Percentiles rank a stretch among this genome's conserved stretches.
phyloP scores from a whole-genome alignment of 2,797 vertebrate species.

The Phalanger gymnotis region DNA sequence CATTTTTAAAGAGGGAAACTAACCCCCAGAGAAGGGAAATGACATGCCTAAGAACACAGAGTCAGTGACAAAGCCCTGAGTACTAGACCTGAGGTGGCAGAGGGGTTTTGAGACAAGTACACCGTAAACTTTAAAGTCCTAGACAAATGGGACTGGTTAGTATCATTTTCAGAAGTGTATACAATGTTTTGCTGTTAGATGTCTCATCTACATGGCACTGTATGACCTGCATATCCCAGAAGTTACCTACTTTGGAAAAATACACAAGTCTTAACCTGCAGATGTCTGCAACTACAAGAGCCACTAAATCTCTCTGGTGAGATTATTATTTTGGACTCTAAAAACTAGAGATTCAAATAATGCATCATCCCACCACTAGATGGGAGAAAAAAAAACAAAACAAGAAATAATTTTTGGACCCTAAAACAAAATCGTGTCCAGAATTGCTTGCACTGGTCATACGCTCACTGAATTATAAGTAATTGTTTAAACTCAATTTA shows the following conservation, averaged over 20 bases:
- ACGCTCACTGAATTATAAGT: constrained; percentile 46
- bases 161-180: neutral
- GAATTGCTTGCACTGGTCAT: constrained; percentile 57
- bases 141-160: neutral
- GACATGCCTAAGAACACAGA: neutral
- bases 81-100: neutral
- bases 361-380: constrained; percentile 40
- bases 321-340: constrained; percentile 50
- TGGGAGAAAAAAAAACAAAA: constrained; percentile 31
- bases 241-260: neutral
- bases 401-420: constrained; percentile 52
- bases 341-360: constrained; percentile 53
- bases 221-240: neutral
- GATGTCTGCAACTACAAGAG: neutral
- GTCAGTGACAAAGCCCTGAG: neutral
- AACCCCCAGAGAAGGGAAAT: neutral
- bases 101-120: neutral
- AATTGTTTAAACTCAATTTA: constrained; percentile 60
- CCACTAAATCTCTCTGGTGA: constrained; percentile 38
- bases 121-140: neutral
- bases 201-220: neutral
- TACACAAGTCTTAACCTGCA: constrained; percentile 13
- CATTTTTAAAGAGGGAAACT: neutral
- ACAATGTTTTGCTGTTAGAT: neutral
- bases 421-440: constrained; percentile 55